Conservation (phyloP, 2,113 vertebrate genomes). For the Mirza zaza region DNA sequence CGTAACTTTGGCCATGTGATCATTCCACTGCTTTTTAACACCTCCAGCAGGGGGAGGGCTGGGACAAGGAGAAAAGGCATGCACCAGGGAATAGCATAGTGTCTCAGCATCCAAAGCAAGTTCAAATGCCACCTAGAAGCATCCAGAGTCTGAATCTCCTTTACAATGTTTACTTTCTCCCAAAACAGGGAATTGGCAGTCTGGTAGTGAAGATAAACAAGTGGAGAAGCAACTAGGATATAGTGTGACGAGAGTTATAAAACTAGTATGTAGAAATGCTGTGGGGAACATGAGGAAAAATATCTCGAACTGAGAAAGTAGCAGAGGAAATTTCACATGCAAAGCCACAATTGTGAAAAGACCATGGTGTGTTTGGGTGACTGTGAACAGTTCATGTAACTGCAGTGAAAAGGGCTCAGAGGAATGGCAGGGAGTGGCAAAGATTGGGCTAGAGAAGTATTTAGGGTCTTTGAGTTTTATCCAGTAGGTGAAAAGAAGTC, state of each 20-base stretch:
- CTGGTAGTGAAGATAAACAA: constrained; percentile 4
- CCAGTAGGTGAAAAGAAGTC: constrained; percentile 36
- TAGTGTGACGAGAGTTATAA: background rate
- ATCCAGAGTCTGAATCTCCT: constrained; percentile 36
- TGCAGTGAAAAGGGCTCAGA: constrained; percentile 18
- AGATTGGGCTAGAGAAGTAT: background rate
- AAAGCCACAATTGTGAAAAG: constrained; percentile 35
- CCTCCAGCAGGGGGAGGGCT: constrained; percentile 56
- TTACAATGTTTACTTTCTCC: constrained; percentile 44
- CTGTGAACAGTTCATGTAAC: constrained; percentile 15
- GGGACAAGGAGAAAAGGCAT: constrained; percentile 39
- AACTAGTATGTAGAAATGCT: constrained; percentile 14
- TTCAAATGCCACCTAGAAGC: constrained; percentile 38
- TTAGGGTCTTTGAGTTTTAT: constrained; percentile 32
- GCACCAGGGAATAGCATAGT: background rate
- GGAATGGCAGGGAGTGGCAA: background rate
- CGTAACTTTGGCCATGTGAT: constrained; percentile 51
- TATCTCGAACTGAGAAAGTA: constrained; percentile 30
- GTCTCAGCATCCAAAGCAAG: constrained; percentile 57
- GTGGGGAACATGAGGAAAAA: constrained; percentile 31
- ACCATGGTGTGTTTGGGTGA: background rate
- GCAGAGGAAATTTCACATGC: constrained; percentile 28
- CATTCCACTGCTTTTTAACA: constrained; percentile 48
- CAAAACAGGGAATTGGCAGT: background rate
- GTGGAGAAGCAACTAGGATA: background rate